Conservation (phyloP, 2,113 vertebrate species). For the Uria lomvia region DNA sequence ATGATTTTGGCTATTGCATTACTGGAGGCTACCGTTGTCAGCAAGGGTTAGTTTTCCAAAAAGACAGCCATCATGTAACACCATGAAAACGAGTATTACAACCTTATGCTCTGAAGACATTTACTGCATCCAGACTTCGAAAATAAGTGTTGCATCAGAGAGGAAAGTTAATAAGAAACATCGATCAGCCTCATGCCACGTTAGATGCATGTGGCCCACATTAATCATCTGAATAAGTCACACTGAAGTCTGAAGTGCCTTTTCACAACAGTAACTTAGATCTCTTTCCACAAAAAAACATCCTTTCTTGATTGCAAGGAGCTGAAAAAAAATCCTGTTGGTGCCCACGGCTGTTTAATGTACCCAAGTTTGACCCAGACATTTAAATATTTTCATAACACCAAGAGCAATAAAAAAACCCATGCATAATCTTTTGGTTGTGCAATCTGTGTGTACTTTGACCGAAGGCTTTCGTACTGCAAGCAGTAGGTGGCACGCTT, state of each 20-base stretch:
- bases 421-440: not conserved
- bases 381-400: conserved; percentile 63
- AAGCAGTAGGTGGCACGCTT: conserved; percentile 47
- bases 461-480: not conserved
- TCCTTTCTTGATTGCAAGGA: not conserved
- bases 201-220: not conserved
- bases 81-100: conserved; percentile 20
- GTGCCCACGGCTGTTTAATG: conserved; percentile 7
- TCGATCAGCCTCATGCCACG: not conserved
- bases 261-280: conserved; percentile 20
- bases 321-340: not conserved
- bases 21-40: conserved; percentile 9
- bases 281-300: conserved; percentile 23
- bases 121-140: not conserved
- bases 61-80: not conserved
- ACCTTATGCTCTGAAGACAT: conserved; percentile 4
- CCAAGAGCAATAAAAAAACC: not conserved
- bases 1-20: not conserved
- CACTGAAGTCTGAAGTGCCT: not conserved
- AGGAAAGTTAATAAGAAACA: conserved; percentile 47
- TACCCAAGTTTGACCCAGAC: conserved; percentile 23
- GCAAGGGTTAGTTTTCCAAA: not conserved
- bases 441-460: not conserved
- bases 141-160: conserved; percentile 30
- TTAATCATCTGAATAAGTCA: conserved; percentile 42